Conservation (phyloP, 2,113 vertebrate species). For the Scortum barcoo region DNA sequence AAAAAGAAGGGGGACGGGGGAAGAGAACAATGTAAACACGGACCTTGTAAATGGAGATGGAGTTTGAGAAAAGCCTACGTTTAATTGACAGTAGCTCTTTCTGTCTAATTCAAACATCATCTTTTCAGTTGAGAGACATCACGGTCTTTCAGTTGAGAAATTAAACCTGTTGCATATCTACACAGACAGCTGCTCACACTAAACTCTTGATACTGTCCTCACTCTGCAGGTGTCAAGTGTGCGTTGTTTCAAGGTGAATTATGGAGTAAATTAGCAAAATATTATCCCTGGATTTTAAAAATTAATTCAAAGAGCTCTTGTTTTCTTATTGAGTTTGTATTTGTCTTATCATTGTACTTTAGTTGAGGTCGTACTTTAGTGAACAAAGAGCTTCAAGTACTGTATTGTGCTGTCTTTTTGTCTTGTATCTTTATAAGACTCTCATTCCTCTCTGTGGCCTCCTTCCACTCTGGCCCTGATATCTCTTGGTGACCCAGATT, state of each 20-base stretch:
- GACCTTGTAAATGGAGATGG: neutral
- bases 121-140: neutral
- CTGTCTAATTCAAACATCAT: neutral
- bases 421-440: neutral
- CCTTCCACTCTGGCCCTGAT: constrained; percentile 26
- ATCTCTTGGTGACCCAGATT: constrained; percentile 35
- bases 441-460: constrained; percentile 4
- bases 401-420: neutral
- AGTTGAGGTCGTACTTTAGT: neutral
- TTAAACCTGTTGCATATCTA: neutral
- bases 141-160: neutral
- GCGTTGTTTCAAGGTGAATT: too few species aligned
- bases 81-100: neutral
- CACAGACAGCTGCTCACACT: constrained; percentile 9
- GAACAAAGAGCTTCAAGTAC: neutral
- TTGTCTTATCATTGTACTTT: neutral
- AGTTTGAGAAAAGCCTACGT: neutral
- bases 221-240: neutral
- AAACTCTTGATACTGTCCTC: neutral
- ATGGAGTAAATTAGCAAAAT: neutral
- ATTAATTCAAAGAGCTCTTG: neutral
- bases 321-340: neutral
- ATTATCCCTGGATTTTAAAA: neutral
- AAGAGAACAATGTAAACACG: neutral
- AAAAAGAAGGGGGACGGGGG: neutral